Percentiles rank a stretch among this genome's conserved stretches.
phyloP scores from a whole-genome alignment of 2,797 vertebrate species.

The Halcyon leucocephala region DNA sequence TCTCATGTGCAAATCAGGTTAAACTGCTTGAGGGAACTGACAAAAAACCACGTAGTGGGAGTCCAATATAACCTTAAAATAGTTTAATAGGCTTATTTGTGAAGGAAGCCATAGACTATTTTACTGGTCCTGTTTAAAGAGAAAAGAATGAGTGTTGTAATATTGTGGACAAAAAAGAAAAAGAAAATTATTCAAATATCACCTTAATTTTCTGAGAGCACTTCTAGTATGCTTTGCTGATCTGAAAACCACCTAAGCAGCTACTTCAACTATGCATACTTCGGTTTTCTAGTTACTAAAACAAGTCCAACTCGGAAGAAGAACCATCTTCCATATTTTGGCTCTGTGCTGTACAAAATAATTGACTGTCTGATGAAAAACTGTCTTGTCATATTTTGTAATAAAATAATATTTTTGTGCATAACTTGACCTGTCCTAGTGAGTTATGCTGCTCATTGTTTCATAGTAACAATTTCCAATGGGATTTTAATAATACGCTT shows the following conservation, averaged over 20 bases:
- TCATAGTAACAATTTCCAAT: constrained; percentile 73
- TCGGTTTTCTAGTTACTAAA: neutral
- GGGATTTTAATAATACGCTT: constrained; percentile 74
- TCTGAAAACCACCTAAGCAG: neutral
- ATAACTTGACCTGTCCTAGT: constrained; percentile 69
- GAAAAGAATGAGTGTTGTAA: neutral
- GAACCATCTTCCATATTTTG: constrained; percentile 22
- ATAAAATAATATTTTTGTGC: constrained; percentile 76
- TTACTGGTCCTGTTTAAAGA: neutral
- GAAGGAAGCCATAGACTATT: neutral
- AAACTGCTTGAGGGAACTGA: neutral
- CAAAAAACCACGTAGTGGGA: rapidly evolving
- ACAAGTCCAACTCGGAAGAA: constrained; percentile 26
- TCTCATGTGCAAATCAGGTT: rapidly evolving
- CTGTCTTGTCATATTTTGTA: constrained; percentile 69
- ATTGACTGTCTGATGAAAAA: constrained; percentile 70
- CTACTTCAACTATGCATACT: neutral
- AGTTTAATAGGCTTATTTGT: rapidly evolving
- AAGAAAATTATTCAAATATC: neutral
- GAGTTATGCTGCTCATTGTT: constrained; percentile 69
- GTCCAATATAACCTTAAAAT: rapidly evolving
- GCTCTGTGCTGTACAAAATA: constrained; percentile 58
- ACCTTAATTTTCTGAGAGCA: neutral
- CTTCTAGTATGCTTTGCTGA: neutral
- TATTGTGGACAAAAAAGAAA: rapidly evolving